Conservation (phyloP, 2,888 invertebrate species). For the Tipula lateralis region DNA sequence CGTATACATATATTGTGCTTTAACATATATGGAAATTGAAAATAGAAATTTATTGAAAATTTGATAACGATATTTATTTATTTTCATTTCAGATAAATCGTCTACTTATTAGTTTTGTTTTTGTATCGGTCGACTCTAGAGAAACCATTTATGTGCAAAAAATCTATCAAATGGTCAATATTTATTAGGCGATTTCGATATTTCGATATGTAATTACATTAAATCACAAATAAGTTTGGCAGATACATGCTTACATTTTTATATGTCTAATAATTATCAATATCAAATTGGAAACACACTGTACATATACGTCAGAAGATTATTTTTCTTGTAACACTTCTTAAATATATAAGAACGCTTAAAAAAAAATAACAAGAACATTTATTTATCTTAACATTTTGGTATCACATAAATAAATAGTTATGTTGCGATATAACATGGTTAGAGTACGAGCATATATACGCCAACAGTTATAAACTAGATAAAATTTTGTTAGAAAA, state of each 20-base stretch:
- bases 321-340: neutral
- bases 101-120: neutral
- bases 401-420: neutral
- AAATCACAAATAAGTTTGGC: neutral
- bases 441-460: neutral
- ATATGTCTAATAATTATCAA: neutral
- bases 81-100: neutral
- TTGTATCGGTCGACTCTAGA: neutral
- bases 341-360: neutral
- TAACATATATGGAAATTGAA: neutral
- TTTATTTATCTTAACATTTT: neutral
- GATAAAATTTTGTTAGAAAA: neutral
- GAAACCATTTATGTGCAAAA: neutral
- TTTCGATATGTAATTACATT: neutral
- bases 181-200: neutral
- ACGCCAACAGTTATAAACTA: neutral
- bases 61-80: conserved; percentile 24
- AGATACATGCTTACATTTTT: neutral
- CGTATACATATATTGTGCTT: neutral
- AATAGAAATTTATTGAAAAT: neutral
- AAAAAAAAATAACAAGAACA: neutral
- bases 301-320: neutral
- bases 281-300: neutral
- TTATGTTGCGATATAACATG: neutral
- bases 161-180: neutral